Evolutionary conservation across 2,888 invertebrate species (phyloP), one percentile per base, ranked within the genome.

Genomic region (Dicyrtoma fusca): DNA sequence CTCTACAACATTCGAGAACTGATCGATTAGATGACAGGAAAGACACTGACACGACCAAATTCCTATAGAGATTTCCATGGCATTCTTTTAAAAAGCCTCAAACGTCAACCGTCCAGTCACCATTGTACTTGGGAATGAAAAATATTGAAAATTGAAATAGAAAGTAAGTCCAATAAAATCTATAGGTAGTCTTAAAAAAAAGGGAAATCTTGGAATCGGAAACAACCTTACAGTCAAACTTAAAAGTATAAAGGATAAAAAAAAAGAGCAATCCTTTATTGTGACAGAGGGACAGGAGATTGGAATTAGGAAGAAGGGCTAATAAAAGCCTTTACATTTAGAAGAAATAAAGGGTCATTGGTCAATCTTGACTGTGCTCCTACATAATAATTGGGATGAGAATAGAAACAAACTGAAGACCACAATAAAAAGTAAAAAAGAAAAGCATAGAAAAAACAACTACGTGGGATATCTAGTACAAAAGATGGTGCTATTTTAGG

Each of bases 151-250:
- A 8, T 34, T 34, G 34, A 34, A 34, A 34, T 3, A 5, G 4
- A 34, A 34, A 34, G 34, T 34, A 34, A 34, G 19, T 19, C 61
- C 61, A 61, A 61, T 61, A 61, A 61, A 61, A 61, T 61, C 44
- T 4, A 61, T 34, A 57, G 25, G 25, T 8, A 61, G n/a, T n/a
- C 44, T 42, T 42, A 61, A 34, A 17, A 4, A 8, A 34, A 34
- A 34, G 34, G 34, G 34, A 34, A n/a, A n/a, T 34, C 3, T 34
- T 34, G 34, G 34, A 25, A 57, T 34, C 8, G 34, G 34, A 25
- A 57, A 11, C 13, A 49, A 6, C 4, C 13, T 26, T 57, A 14
- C 21, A 61, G 17, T 44, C 14, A 61, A 42, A 61, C 21, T 17
- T 14, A 19, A 44, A 44, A 44, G 61, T 42, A 61, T 61, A 61